phyloP scores from a whole-genome alignment of 2,888 invertebrate genomes.

The Catonia carolina region DNA sequence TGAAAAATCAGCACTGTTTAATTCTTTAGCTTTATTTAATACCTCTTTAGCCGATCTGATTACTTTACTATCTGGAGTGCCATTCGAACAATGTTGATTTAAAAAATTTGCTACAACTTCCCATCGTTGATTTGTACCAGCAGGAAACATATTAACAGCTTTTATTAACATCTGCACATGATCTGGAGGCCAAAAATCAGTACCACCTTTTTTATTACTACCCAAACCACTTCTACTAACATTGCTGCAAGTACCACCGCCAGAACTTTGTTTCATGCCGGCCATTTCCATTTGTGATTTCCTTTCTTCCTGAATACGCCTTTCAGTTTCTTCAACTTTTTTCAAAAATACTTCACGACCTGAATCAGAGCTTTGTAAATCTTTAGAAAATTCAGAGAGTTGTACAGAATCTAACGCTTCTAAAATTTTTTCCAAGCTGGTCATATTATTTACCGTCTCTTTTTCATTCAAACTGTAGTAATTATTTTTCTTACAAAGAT shows the following conservation, averaged over 20 bases:
- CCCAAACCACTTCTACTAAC: conserved; percentile 17
- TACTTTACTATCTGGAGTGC: conserved; percentile 44
- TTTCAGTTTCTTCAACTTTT: conserved; percentile 64
- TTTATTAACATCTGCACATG: conserved; percentile 89
- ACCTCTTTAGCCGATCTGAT: conserved; percentile 84
- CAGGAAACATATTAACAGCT: conserved; percentile 95
- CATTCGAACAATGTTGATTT: conserved; percentile 70
- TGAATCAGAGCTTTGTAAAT: conserved; percentile 57
- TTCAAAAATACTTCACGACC: conserved; percentile 60
- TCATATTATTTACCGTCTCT: conserved; percentile 75
- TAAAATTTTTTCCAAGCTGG: conserved; percentile 86
- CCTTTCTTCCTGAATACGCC: conserved; percentile 70
- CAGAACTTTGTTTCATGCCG: conserved; percentile 30
- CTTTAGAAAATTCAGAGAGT: conserved; percentile 68
- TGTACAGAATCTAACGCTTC: conserved; percentile 66
- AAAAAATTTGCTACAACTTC: conserved; percentile 94
- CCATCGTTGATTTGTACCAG: conserved; percentile 85
- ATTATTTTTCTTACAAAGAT: conserved; percentile 70
- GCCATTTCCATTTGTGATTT: conserved; percentile 44
- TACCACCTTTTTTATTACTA: conserved; percentile 40
- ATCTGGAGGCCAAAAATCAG: conserved; percentile 69
- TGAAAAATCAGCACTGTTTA: conserved; percentile 83
- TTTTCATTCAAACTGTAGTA: conserved; percentile 66
- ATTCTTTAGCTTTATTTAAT: conserved; percentile 88
- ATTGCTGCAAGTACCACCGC: conserved; percentile 16